Conservation (phyloP, 2,113 vertebrate species). For the Podiceps cristatus region DNA sequence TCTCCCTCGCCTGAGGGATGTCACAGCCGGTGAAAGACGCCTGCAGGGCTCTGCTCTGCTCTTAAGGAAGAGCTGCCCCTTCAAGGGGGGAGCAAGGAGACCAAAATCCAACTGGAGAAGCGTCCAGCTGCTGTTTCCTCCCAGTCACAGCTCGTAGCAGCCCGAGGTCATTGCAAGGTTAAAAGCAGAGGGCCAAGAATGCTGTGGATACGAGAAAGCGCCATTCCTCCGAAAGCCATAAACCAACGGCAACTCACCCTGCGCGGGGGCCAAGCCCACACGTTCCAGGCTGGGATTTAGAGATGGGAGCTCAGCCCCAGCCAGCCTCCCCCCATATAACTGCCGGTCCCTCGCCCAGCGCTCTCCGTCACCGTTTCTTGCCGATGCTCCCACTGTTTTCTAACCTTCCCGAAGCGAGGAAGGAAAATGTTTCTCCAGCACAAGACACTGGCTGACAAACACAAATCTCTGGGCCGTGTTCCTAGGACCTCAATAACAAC, state of each 20-base stretch:
- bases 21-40: neutral
- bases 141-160: neutral
- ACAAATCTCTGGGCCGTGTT: neutral
- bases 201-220: neutral
- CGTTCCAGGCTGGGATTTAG: neutral
- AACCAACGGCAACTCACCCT: neutral
- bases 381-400: neutral
- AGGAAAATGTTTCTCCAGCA: neutral
- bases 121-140: constrained; percentile 1
- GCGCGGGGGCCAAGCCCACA: neutral
- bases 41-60: neutral
- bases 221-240: neutral
- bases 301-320: neutral
- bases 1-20: neutral
- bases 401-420: neutral
- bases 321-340: rapidly evolving
- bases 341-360: neutral
- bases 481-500: neutral
- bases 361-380: neutral
- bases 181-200: neutral
- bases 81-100: neutral
- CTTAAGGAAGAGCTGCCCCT: neutral
- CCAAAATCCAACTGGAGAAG: neutral
- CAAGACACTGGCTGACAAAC: neutral
- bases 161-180: neutral